Base-by-base conservation (phyloP, 2,797 vertebrate genomes). In the Acipenser ruthenus region DNA sequence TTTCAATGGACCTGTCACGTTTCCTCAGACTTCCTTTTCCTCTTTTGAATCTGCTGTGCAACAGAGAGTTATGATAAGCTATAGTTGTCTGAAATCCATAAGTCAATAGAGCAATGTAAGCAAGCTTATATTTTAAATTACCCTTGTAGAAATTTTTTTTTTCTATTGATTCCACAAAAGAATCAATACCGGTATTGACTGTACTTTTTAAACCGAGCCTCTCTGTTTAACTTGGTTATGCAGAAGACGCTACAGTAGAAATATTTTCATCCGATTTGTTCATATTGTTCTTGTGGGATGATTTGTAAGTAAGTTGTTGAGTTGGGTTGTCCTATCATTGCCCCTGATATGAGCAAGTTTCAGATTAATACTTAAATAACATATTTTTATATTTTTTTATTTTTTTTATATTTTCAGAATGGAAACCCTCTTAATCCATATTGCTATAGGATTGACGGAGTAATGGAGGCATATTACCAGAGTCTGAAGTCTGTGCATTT, bases 391-490 rank as follows among this genome's bases (percentile, higher is more conserved):
- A n/a, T 55, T 13, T 18, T 58, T 11, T 63, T 1, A 55, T 9
- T 49, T 63, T 37, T 37, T 37, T 37, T 37, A 37, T 62, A 68
- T 63, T 70, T 74, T 0, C 13, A 99, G 96, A 99, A 99, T 18
- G 96, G 96, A 73, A 98, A 96, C 73, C 94, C 96, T 71, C 95
- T 96, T 80, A 98, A 99, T 72, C 96, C 96, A 0, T 98, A 98
- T 77, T 99, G 96, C 70, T 80, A 90, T 47, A 94, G 96, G 61
- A 97, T 98, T 10, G 95, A 97, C 0, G 96, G 96, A 1, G 95
- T 99, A 60, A 95, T 98, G 95, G 96, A 98, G 67, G 93, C 95
- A 0, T 99, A 99, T 72, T 98, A 98, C 68, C 89, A 91, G 84
- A 98, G 94, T 75, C 87, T 99, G 68, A 97, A 96, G 79, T 95